Evolutionary conservation across 1,140 invertebrate species (phyloP).

Genomic region (Drosophila simulans): DNA sequence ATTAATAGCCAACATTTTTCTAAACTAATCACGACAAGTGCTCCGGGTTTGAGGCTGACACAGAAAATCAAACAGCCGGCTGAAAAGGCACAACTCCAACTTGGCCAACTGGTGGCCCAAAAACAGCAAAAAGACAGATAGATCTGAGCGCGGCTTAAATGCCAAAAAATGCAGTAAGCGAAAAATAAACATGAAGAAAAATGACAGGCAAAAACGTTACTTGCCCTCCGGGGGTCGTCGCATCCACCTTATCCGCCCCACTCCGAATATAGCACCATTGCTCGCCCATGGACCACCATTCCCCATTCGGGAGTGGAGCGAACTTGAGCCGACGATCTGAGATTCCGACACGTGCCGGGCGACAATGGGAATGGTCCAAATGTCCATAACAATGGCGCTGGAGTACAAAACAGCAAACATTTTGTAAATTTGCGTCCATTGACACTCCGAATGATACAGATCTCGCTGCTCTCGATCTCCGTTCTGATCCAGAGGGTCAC

Average conservation of each 20-base stretch:
- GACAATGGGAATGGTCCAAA: slow-evolving; percentile 30
- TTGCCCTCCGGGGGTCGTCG: slow-evolving; percentile 40
- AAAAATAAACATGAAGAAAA: slow-evolving; percentile 53
- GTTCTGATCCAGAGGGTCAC: slow-evolving; percentile 19
- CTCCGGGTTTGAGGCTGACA: slow-evolving; percentile 43
- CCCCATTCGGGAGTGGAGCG: slow-evolving; percentile 31
- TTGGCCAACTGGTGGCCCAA: slow-evolving; percentile 14
- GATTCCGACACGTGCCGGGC: slow-evolving; percentile 44
- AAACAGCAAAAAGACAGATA: slow-evolving; percentile 35
- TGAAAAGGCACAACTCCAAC: slow-evolving; percentile 9
- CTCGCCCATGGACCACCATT: slow-evolving; percentile 19
- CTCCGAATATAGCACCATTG: slow-evolving; percentile 1
- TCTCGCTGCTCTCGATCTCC: slow-evolving; percentile 30
- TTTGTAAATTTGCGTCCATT: slow-evolving; percentile 53
- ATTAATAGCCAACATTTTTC: slow-evolving; percentile 70
- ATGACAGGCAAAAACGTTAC: slow-evolving; percentile 41
- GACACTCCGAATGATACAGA: slow-evolving; percentile 36
- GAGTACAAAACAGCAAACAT: slow-evolving; percentile 28
- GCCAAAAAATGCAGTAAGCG: slow-evolving; percentile 52
- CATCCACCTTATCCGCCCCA: slow-evolving; percentile 1
- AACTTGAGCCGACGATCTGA: slow-evolving; percentile 31
- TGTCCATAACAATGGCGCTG: slow-evolving; percentile 27
- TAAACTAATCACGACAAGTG: slow-evolving; percentile 69
- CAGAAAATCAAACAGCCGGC: slow-evolving; percentile 43
- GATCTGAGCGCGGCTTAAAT: slow-evolving; percentile 44